Conservation (phyloP, 2,113 vertebrate genomes). For the Stictonetta naevosa region DNA sequence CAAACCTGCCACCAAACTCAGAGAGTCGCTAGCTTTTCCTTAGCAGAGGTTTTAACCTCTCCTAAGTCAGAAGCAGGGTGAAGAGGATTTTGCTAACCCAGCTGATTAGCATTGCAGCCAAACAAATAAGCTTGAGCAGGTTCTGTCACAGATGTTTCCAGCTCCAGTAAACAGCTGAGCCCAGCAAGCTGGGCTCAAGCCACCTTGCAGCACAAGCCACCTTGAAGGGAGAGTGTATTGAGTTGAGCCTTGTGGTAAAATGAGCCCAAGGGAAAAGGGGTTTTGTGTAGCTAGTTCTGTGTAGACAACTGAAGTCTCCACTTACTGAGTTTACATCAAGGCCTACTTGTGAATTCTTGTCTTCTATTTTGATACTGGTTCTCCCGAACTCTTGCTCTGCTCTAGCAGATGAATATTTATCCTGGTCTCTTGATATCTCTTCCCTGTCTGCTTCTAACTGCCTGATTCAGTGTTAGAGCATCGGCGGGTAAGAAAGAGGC, state of each 20-base stretch:
- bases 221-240: neutral
- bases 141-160: neutral
- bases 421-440: neutral
- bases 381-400: neutral
- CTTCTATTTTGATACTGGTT: neutral
- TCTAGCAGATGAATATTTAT: neutral
- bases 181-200: too few relatives aligned
- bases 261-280: neutral
- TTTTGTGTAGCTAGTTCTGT: neutral
- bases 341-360: neutral
- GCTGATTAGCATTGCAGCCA: neutral
- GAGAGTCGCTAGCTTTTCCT: neutral
- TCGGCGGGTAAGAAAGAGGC: neutral
- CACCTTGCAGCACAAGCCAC: neutral
- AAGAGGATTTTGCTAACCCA: neutral
- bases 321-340: neutral
- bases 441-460: neutral
- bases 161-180: neutral
- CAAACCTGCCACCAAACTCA: neutral
- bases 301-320: neutral
- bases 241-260: neutral
- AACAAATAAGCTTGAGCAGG: neutral
- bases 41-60: neutral
- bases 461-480: neutral
- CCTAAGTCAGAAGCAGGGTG: neutral